Evolutionary conservation across 2,888 invertebrate genomes (phyloP).

Genomic region (Spialia ferax): DNA sequence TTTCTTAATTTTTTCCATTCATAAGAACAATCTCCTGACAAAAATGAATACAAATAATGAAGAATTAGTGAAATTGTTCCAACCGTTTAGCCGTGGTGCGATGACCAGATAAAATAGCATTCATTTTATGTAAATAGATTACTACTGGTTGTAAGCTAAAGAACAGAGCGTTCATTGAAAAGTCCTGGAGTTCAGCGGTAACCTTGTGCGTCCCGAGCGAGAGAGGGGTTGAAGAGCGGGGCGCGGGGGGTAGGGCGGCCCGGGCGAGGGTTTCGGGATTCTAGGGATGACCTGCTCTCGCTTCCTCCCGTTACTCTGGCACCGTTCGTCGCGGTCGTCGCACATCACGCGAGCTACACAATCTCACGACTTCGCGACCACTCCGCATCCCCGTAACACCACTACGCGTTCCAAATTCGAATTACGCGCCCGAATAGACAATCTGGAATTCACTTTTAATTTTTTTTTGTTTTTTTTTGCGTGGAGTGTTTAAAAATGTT

Average conservation of each 20-base stretch:
- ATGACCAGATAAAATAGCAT: too few species aligned
- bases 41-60: too few species aligned
- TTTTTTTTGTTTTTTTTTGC: constrained; percentile 14
- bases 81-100: too few species aligned
- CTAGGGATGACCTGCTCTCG: constrained; percentile 87
- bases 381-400: constrained; percentile 50
- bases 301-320: constrained; percentile 83
- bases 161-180: constrained; percentile 37
- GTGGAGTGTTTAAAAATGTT: constrained; percentile 40
- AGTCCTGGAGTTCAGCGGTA: constrained; percentile 52
- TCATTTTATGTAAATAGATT: too few species aligned
- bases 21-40: too few species aligned
- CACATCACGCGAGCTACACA: constrained; percentile 64
- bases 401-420: constrained; percentile 49
- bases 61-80: too few species aligned
- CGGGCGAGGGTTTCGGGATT: constrained; percentile 84
- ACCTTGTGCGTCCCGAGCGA: constrained; percentile 75
- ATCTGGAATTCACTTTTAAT: constrained; percentile 13
- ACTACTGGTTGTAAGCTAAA: constrained; percentile 32
- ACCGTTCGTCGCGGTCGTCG: constrained; percentile 78
- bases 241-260: constrained; percentile 71
- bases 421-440: constrained; percentile 41
- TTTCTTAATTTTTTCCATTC: too few species aligned
- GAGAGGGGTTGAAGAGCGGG: constrained; percentile 80
- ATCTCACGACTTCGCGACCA: constrained; percentile 58